Evolutionary conservation across 2,888 invertebrate genomes (phyloP), one percentile per base, ranked within the genome.

Genomic region (Cerastis leucographa): DNA sequence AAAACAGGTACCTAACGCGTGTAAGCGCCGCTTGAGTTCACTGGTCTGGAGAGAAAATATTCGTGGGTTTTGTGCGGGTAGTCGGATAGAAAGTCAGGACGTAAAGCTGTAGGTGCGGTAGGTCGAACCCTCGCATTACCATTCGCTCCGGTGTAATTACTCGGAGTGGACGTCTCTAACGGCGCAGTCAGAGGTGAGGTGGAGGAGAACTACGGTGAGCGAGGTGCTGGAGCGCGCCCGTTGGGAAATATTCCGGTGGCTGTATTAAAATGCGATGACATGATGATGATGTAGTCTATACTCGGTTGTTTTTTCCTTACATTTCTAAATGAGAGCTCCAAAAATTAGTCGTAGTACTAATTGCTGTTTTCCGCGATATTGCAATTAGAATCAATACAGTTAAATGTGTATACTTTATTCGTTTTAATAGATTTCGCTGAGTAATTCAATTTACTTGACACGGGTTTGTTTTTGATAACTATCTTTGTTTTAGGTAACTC

Each of bases 131-230:
- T 83, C 75, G 49, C 75, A 88, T 88, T 87, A 83, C 80, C 83
- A 85, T 88, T 89, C 86, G 83, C 74, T 59, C 59, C 81, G 65
- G 73, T 81, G 89, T 93, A 92, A 93, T 93, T 91, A 92, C 88
- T 83, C 80, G 85, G 84, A 92, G 90, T 91, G 91, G 89, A 88
- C 89, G 83, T 78, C 69, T 78, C 65, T 75, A 62, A 42, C 74
- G 71, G 71, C n/a, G 51, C n/a, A n/a, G n/a, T n/a, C n/a, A n/a
- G n/a, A n/a, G n/a, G n/a, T n/a, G n/a, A n/a, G n/a, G n/a, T 9
- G 22, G 54, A 49, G 56, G 62, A 6, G 40, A 12, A 59, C 9
- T 29, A 11, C 11, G 35, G 61, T 22, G 62, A 22, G 40, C 29
- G 35, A 14, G 12, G 42, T 22, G 51, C 42, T 51, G 49, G 29